Evolutionary conservation across 2,113 vertebrate genomes (phyloP).

Genomic region (Cinclus mexicanus): DNA sequence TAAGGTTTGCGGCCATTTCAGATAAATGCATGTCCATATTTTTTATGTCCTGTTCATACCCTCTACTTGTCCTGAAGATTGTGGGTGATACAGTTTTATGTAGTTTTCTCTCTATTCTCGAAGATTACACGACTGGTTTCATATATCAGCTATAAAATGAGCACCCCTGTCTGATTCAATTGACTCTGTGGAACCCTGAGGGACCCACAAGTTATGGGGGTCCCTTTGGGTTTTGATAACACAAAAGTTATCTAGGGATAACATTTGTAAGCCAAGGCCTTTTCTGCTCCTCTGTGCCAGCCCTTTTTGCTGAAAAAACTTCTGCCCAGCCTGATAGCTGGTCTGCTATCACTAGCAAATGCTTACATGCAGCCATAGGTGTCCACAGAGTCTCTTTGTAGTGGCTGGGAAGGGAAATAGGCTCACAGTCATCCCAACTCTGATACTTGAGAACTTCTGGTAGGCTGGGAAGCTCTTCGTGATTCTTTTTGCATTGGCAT

Average conservation of each 20-base stretch:
- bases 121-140: neutral
- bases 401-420: neutral
- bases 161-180: neutral
- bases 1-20: neutral
- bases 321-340: neutral
- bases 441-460: neutral
- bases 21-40: neutral
- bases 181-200: neutral
- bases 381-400: neutral
- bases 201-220: too few relatives aligned
- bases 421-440: neutral
- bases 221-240: too few relatives aligned
- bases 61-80: neutral
- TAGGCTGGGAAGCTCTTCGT: neutral
- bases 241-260: neutral
- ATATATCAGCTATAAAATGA: neutral
- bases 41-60: neutral
- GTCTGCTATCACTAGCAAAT: neutral
- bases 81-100: neutral
- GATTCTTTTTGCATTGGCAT: neutral
- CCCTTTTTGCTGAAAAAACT: neutral
- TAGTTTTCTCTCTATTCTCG: neutral
- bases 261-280: neutral
- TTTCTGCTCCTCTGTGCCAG: neutral
- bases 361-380: rapidly evolving